These are phyloP conservation scores for Diphyllodes magnificus DNA, from an alignment of 2,113 vertebrate species.

Conservation along the genomic window DNA sequence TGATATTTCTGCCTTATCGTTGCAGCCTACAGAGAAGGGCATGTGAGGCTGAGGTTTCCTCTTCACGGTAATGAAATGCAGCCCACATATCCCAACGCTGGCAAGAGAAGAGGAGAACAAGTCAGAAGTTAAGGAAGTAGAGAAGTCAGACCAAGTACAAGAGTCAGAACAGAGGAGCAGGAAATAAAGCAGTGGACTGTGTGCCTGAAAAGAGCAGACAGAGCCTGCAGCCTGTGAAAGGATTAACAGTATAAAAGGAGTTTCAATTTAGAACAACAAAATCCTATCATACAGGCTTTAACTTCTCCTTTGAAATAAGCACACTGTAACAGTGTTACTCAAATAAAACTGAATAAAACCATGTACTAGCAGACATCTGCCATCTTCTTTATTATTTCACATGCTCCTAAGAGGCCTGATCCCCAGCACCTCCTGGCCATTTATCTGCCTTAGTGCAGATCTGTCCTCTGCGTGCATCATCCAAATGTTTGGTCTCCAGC, in stretches of 20 bases:
- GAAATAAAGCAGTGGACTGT: slow-evolving; percentile 52
- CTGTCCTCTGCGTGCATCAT: not conserved
- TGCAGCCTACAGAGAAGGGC: not conserved
- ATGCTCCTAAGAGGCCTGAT: not conserved
- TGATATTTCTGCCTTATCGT: not conserved
- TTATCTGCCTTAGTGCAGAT: not conserved
- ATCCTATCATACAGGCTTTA: slow-evolving; percentile 10
- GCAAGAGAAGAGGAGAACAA: slow-evolving; percentile 52
- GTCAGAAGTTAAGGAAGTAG: slow-evolving; percentile 64
- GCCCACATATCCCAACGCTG: slow-evolving; percentile 39
- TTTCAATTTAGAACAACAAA: slow-evolving; percentile 24
- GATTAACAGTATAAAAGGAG: slow-evolving; percentile 47
- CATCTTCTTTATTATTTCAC: not conserved
- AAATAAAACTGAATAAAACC: not conserved
- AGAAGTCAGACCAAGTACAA: slow-evolving; percentile 53
- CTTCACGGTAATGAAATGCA: slow-evolving; percentile 56
- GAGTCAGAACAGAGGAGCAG: slow-evolving; percentile 54
- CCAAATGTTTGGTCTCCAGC: not conserved
- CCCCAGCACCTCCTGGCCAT: not conserved
- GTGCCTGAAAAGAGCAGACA: slow-evolving; percentile 44
- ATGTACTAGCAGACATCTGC: not conserved
- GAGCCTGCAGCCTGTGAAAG: slow-evolving; percentile 47
- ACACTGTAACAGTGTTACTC: not conserved
- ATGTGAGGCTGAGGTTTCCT: not conserved
- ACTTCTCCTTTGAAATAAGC: slow-evolving; percentile 14